Evolutionary conservation across 2,888 invertebrate species (phyloP), one percentile per base, ranked within the genome.

Genomic region (Sarcophaga rosellei): DNA sequence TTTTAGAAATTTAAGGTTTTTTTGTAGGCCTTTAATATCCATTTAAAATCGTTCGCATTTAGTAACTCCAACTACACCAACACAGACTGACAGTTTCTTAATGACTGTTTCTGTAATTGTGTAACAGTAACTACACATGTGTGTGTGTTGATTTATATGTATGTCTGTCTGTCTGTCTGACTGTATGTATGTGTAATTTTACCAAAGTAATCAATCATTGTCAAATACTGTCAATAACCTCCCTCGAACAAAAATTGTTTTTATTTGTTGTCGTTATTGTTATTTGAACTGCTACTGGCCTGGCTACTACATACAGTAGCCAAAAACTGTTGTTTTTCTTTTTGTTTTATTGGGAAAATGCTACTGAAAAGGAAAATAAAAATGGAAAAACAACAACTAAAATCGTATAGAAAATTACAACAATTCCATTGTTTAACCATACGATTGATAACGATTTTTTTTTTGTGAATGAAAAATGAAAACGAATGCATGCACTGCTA

Each of bases 161-260:
- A 17, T 59, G 17, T 25, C 12, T 65, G 11, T 25, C 5, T 69
- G 23, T 69, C 17, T 61, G 17, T 25, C 4, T 20, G 35, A n/a
- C 4, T 4, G 4, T 45, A 3, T 45, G 25, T n/a, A 3, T 44
- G 63, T 61, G 21, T 70, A 69, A 20, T 23, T 20, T 23, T 45
- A 65, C 35, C 73, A 80, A 81, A 77, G 87, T 91, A 91, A 91
- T 91, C 92, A 91, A 91, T 91, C 91, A 91, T 91, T 91, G 92
- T 91, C 91, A 91, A 53, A 90, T 90, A 90, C 89, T 91, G 91
- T 91, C 90, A 91, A 90, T 91, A 90, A 87, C 84, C 17, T 53
- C 12, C 12, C 5, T 87, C 72, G 72, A 77, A 73, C 68, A 21
- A 62, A 61, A 20, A 20, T 21, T 44, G 15, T 57, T 74, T 76